A percentile compares a stretch with the other conserved stretches of the same genome.
Evolutionary conservation across 1,140 invertebrate genomes (phyloP).

Genomic region (Scaptomyza graminum): DNA sequence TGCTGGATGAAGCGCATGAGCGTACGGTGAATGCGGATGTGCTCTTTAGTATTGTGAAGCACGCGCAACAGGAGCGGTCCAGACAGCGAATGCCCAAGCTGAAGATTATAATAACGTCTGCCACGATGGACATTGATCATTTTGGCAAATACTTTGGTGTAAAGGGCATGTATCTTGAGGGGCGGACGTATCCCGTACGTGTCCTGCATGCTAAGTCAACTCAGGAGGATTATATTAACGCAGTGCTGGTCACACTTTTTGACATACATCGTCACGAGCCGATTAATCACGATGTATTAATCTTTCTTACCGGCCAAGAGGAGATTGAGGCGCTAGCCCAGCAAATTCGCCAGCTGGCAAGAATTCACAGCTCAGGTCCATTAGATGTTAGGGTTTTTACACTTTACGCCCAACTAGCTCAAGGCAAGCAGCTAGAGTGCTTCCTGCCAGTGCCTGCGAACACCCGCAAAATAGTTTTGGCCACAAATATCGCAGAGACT

Average conservation of each 20-base stretch:
- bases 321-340: slow-evolving; percentile 96
- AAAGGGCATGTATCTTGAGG: slow-evolving; percentile 94
- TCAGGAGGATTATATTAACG: slow-evolving; percentile 93
- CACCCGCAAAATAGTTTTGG: slow-evolving; percentile 94
- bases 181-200: slow-evolving; percentile 93
- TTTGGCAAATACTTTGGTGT: slow-evolving; percentile 96
- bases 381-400: slow-evolving; percentile 89
- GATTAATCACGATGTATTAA: slow-evolving; percentile 93
- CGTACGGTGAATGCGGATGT: slow-evolving; percentile 97
- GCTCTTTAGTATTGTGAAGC: slow-evolving; percentile 92
- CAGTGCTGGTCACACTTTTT: slow-evolving; percentile 93
- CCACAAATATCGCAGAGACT: slow-evolving; percentile 99
- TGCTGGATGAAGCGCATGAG: slow-evolving; percentile 99
- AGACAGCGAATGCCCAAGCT: slow-evolving; percentile 86
- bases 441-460: slow-evolving; percentile 88
- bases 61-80: slow-evolving; percentile 89
- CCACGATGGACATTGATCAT: slow-evolving; percentile 97
- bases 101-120: slow-evolving; percentile 95
- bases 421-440: slow-evolving; percentile 90
- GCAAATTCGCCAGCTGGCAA: slow-evolving; percentile 89
- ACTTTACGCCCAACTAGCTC: slow-evolving; percentile 92
- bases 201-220: slow-evolving; percentile 90
- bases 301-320: slow-evolving; percentile 99
- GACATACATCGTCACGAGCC: slow-evolving; percentile 94
- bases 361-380: slow-evolving; percentile 45